Evolutionary conservation across 2,888 invertebrate genomes (phyloP), one percentile per base, ranked within the genome.

Genomic region (Cephonodes hylas): DNA sequence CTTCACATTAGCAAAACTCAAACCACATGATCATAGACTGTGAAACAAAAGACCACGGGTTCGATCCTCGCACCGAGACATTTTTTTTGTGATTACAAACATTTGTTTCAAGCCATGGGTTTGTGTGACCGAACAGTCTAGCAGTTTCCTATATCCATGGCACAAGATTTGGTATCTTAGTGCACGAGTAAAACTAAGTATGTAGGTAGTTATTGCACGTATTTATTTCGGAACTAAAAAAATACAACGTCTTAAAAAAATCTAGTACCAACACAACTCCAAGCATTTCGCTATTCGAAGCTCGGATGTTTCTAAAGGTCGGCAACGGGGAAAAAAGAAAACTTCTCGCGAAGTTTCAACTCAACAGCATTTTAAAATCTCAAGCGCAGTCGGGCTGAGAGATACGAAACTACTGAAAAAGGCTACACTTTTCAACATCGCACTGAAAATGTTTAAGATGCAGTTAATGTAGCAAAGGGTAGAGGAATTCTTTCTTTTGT

Each of bases 331-430:
- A 42, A 59, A 59, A 42, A 59, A 59, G 8, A 44, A 15, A 42
- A 59, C 25, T 44, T 20, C 18, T 3, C 8, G 23, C 25, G 23
- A 53, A 53, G 27, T 46, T 44, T 23, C 78, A 42, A 68, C 87
- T 91, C 90, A 69, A 87, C 63, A 63, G 68, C 63, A 64, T 65
- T 64, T 59, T 76, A 73, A 79, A 53, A 53, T 53, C 75, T 53
- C 80, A 67, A 74, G 80, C 74, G 83, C 85, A 91, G 86, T 87
- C 82, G 89, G 90, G 86, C 91, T 85, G 86, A 88, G 88, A 90
- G 89, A 91, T 90, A 92, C 82, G 84, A n/a, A 88, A 88, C 89
- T 91, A 85, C 85, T 89, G 90, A 89, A 90, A 63, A 90, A 88
- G 91, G 91, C 91, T 91, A 91, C 91, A 88, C 89, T 89, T 88